Conservation (phyloP, 2,888 invertebrate species). For the Cartodere bifasciata region DNA sequence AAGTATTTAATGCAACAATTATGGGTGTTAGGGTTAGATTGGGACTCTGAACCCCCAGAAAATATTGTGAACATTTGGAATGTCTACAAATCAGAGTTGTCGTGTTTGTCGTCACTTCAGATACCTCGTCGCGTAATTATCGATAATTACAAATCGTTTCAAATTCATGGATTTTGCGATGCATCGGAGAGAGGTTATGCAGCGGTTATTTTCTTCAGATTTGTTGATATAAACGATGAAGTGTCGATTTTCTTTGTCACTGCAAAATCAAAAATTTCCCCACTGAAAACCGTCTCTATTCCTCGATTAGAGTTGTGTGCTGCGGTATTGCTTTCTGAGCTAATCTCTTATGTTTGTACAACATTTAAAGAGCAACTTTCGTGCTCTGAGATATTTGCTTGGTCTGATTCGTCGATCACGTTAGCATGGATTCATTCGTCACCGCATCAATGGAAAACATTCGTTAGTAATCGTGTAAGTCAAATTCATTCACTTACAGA, state of each 20-base stretch:
- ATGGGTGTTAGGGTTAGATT: conserved; percentile 12
- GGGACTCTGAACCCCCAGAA: conserved; percentile 11
- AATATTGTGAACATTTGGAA: conserved; percentile 8
- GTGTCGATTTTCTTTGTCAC: conserved; percentile 7
- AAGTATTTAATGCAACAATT: conserved; percentile 18
- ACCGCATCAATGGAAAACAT: conserved; percentile 6
- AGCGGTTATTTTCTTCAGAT: conserved; percentile 12
- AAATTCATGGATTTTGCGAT: conserved; percentile 13
- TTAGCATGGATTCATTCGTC: conserved; percentile 4
- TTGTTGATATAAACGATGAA: conserved; percentile 1
- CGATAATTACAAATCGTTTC: not conserved
- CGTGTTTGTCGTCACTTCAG: conserved; percentile 3
- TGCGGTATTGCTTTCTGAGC: conserved; percentile 10
- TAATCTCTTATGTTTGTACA: conserved; percentile 4
- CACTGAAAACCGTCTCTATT: conserved; percentile 12
- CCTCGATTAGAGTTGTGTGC: conserved; percentile 14
- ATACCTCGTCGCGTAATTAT: conserved; percentile 7
- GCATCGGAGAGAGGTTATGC: conserved; percentile 11
- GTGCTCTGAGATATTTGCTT: conserved; percentile 2
- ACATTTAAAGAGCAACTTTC: not conserved
- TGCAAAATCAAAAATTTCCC: conserved; percentile 12
- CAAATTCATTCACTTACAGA: too few species aligned
- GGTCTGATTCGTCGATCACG: conserved; percentile 5
- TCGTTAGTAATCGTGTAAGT: conserved; percentile 2
- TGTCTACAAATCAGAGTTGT: conserved; percentile 6